Conservation (phyloP, 2,113 vertebrate genomes). For the Pachypanchax playfairii region DNA sequence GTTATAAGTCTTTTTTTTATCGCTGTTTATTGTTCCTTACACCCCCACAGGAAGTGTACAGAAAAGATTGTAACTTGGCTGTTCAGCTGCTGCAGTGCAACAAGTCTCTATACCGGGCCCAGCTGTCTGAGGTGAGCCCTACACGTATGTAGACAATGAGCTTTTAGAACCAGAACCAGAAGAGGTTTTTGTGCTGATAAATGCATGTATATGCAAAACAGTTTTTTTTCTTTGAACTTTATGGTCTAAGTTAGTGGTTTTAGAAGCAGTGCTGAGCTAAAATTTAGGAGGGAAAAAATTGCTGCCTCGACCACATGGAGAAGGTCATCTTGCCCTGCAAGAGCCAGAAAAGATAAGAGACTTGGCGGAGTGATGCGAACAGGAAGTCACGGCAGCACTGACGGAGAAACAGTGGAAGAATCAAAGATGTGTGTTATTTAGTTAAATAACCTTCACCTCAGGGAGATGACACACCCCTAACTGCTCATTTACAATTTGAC, state of each 20-base stretch:
- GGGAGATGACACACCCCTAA: conserved; percentile 15
- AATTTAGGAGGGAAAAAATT: conserved; percentile 17
- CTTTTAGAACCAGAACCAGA: background rate
- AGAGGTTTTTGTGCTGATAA: conserved; percentile 3
- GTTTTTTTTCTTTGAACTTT: background rate
- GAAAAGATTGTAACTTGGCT: conserved; percentile 96
- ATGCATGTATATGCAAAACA: conserved; percentile 4
- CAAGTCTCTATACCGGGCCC: conserved; percentile 89
- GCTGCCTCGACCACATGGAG: conserved; percentile 23
- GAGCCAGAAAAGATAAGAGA: conserved; percentile 21
- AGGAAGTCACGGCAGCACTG: conserved; percentile 25
- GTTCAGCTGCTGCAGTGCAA: conserved; percentile 96
- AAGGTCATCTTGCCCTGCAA: conserved; percentile 44
- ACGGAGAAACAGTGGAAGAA: conserved; percentile 2
- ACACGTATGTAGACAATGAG: background rate
- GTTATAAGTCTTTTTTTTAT: background rate
- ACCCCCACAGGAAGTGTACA: conserved; percentile 88
- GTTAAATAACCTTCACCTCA: conserved; percentile 23
- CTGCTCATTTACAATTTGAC: no score
- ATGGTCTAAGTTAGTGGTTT: conserved; percentile 9
- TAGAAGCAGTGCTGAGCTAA: background rate
- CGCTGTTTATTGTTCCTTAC: background rate
- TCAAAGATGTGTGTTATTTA: conserved; percentile 8
- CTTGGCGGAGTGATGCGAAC: conserved; percentile 18
- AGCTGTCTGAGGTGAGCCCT: conserved; percentile 91